Evolutionary conservation across 2,888 invertebrate species (phyloP), one percentile per base, ranked within the genome.

Genomic region (Callyntrura sp.): DNA sequence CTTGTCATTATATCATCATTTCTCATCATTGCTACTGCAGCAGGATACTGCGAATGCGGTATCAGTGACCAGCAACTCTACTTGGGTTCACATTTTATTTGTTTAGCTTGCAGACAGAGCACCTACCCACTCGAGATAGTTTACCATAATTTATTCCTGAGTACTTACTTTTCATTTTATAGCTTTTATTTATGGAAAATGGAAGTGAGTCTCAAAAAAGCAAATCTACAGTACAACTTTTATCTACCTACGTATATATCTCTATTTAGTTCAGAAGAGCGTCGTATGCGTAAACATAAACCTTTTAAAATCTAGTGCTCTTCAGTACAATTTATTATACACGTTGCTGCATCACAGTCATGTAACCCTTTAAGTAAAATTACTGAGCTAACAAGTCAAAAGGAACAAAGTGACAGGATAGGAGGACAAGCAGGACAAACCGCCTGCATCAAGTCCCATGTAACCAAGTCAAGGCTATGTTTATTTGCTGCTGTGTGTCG

Each of bases 391-490:
- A 43, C 43, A 35, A 70, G 43, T 35, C 8, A 43, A 70, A 70
- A 43, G 70, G 70, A 70, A 70, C 70, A 70, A 83, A 84, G 85
- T 85, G 73, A 85, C 25, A 73, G 60, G 70, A 43, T n/a, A 70
- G 65, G 17, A 60, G 51, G 65, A 70, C 20, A 57, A 55, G 35
- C 35, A 84, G 84, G 84, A 84, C 83, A 84, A 70, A 84, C 73
- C 45, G 73, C 73, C 73, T 57, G 76, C 51, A 76, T 76, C 35
- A 70, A 70, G 70, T 43, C 70, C 70, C 70, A 70, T 70, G 43
- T 82, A 88, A 73, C 82, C 60, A 82, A 88, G 88, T 88, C 88
- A 88, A 88, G 88, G 88, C 62, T 83, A 51, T 62, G 35, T 35
- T 35, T 65, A 14, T 14, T 70, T 17, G 14, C 12, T 70, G 17